phyloP scores from a whole-genome alignment of 1,140 invertebrate genomes.

The Lineus longissimus region DNA sequence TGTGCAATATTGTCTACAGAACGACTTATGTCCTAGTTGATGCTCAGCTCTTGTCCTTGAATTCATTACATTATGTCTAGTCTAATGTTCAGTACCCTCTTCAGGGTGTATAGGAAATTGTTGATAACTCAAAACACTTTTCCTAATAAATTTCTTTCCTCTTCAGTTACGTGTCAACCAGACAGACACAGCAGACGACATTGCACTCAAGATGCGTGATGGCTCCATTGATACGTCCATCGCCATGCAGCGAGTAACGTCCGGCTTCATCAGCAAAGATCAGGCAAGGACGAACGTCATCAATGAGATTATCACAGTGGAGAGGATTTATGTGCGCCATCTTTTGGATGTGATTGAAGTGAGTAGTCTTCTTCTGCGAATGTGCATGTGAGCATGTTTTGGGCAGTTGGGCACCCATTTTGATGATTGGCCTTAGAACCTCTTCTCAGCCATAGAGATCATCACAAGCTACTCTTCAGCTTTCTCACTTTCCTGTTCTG shows the following conservation, averaged over 20 bases:
- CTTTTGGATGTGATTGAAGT: slow-evolving; percentile 70
- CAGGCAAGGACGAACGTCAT: slow-evolving; percentile 75
- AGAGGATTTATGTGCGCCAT: slow-evolving; percentile 77
- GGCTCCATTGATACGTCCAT: slow-evolving; percentile 23
- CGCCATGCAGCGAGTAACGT: slow-evolving; percentile 46
- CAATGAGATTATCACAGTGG: slow-evolving; percentile 73
- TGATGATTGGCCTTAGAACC: neutral
- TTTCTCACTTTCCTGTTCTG: neutral
- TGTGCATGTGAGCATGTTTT: neutral
- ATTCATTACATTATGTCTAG: too few relatives aligned
- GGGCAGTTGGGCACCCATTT: neutral
- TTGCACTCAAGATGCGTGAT: slow-evolving; percentile 22
- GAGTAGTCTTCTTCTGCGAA: neutral
- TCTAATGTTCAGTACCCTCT: too few relatives aligned
- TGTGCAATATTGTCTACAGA: too few relatives aligned
- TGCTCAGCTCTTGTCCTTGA: too few relatives aligned
- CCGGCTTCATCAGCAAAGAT: slow-evolving; percentile 50
- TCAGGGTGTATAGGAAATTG: too few relatives aligned
- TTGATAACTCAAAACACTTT: too few relatives aligned
- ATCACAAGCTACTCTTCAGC: neutral
- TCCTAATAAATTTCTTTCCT: neutral
- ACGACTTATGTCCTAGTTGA: too few relatives aligned
- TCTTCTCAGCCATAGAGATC: too few relatives aligned
- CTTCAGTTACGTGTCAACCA: slow-evolving; percentile 47
- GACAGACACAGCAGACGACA: slow-evolving; percentile 39